Percentiles rank a stretch among this genome's conserved stretches.
These are phyloP conservation scores for Drosophila nikananu DNA, from an alignment of 1,140 invertebrate genomes.

Conservation along the genomic window DNA sequence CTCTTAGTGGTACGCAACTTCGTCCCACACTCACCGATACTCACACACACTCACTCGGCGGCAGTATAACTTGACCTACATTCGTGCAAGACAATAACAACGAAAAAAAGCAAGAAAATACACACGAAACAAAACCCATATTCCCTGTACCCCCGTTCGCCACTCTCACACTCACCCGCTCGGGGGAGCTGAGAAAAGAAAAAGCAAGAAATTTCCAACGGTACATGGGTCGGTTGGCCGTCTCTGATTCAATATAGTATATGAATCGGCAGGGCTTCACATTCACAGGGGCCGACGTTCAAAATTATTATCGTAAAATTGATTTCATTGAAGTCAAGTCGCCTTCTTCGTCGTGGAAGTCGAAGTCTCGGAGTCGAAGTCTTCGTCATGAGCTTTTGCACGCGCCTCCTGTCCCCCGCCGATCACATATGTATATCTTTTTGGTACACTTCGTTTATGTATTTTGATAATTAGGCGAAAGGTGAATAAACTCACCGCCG, in stretches of 20 bases:
- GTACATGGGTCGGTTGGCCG: constrained; percentile 50
- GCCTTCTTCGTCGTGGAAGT: constrained; percentile 22
- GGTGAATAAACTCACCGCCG: constrained; percentile 69
- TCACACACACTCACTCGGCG: constrained; percentile 42
- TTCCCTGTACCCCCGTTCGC: constrained; percentile 7
- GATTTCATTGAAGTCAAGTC: constrained; percentile 79
- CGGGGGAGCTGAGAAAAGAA: constrained; percentile 65
- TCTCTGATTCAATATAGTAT: constrained; percentile 63
- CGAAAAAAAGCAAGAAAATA: constrained; percentile 65
- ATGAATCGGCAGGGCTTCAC: constrained; percentile 76
- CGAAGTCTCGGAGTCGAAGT: constrained; percentile 6
- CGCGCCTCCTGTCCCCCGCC: constrained; percentile 49
- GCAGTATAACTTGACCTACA: constrained; percentile 81
- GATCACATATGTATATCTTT: constrained; percentile 31
- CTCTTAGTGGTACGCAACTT: constrained; percentile 35
- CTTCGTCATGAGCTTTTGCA: constrained; percentile 62
- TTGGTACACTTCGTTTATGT: constrained; percentile 75
- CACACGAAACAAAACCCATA: constrained; percentile 56
- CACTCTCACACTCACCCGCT: constrained; percentile 16
- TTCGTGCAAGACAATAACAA: constrained; percentile 80
- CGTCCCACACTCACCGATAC: constrained; percentile 56
- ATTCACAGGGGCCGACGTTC: constrained; percentile 54
- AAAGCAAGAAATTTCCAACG: constrained; percentile 84
- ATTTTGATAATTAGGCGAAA: constrained; percentile 83
- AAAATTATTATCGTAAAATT: constrained; percentile 84